These are phyloP conservation scores for Napeogenes inachia DNA, from an alignment of 2,888 invertebrate species.

Conservation along the genomic window DNA sequence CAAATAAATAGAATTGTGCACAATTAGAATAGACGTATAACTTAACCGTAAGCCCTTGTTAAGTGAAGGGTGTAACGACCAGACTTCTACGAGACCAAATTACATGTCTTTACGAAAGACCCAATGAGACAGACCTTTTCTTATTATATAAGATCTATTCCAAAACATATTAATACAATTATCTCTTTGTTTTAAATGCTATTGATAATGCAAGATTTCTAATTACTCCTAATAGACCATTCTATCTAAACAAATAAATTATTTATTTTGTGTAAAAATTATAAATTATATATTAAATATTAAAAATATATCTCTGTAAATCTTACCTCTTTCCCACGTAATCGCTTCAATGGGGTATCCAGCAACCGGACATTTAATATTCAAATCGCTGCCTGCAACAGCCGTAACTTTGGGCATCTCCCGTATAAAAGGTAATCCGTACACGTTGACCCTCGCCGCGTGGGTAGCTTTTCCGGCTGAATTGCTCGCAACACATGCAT, in stretches of 20 bases:
- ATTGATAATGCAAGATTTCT: too few relatives aligned
- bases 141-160: too few relatives aligned
- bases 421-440: constrained; percentile 90
- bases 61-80: neutral
- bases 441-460: constrained; percentile 91
- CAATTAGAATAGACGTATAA: neutral
- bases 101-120: too few relatives aligned
- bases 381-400: constrained; percentile 88
- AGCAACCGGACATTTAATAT: constrained; percentile 92
- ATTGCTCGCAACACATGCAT: constrained; percentile 90
- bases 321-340: constrained; percentile 92
- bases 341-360: constrained; percentile 92
- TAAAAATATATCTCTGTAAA: neutral
- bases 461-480: constrained; percentile 88
- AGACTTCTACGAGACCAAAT: neutral
- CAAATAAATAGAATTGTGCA: constrained; percentile 2
- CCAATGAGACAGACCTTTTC: too few relatives aligned
- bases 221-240: too few relatives aligned
- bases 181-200: too few relatives aligned
- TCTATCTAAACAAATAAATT: neutral
- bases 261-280: too few relatives aligned
- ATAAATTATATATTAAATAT: neutral
- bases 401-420: constrained; percentile 93
- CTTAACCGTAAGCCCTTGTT: neutral
- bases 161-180: too few relatives aligned